Evolutionary conservation across 2,888 invertebrate genomes (phyloP), one percentile per base, ranked within the genome.

Genomic region (Nineta flava): DNA sequence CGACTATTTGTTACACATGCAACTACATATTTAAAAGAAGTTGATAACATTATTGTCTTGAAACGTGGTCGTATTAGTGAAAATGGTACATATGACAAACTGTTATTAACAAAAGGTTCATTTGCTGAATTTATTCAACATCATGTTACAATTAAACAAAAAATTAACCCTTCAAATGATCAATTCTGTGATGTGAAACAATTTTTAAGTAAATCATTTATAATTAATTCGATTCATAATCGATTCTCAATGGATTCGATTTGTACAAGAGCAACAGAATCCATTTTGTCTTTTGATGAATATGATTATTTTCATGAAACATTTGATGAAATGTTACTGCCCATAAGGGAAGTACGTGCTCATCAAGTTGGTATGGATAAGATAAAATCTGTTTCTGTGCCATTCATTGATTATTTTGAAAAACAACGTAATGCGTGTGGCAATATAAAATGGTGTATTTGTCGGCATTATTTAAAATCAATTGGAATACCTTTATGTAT

Each of bases 1-100:
- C 76, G 96, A 53, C 69, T 99, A 44, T 75, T 97, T 59, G 96
- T 97, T 17, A 99, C 97, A 0, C 96, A 99, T 66, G 87, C 91
- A 55, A 84, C 97, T 48, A 88, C 92, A 9, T 95, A 88, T 69
- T 73, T 97, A 57, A 86, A 93, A 1, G 81, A 88, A 61, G 87
- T 88, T 1, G 91, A 97, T 69, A 75, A 85, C 59, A 92, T 99
- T 56, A 68, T 94, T 54, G 96, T 97, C 2, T 66, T 99, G 59
- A 84, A 83, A 60, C 76, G 87, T 59, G 97, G 96, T 0, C 75
- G 78, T 59, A 78, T 97, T 15, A 86, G 87, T 1, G 97, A 97
- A 67, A 74, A 73, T 45, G 97, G 97, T 47, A 84, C 87, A 4
- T 97, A 96, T 68, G 81, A 84, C 57, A 83, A 95, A 62, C 72